Percentiles rank a stretch among this genome's conserved stretches.
Conservation (phyloP, 2,888 invertebrate genomes). For the Trachelus tabidus region DNA sequence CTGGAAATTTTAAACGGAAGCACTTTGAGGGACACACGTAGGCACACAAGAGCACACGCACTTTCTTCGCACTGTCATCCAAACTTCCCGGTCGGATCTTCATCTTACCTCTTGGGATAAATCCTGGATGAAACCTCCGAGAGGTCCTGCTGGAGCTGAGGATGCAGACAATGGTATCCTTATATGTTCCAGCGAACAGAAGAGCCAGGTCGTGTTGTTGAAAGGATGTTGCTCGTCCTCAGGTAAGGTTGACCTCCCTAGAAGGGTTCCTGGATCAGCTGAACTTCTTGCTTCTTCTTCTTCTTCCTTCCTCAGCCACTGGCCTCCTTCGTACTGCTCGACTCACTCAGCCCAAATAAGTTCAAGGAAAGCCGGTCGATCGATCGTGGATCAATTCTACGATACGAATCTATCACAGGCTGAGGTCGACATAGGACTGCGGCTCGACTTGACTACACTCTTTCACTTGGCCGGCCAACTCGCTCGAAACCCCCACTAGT, state of each 20-base stretch:
- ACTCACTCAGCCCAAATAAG: background rate
- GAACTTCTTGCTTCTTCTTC: background rate
- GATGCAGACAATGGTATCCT: background rate
- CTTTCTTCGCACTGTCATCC: background rate
- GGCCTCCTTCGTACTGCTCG: background rate
- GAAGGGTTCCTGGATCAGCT: background rate
- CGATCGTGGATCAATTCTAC: conserved; percentile 47
- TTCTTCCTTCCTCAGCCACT: background rate
- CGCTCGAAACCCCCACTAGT: conserved; percentile 33
- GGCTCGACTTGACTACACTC: conserved; percentile 43
- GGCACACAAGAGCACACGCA: background rate
- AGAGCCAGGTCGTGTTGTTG: background rate
- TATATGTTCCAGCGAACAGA: background rate
- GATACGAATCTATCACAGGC: conserved; percentile 62
- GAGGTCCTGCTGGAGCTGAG: background rate
- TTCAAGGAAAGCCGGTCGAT: conserved; percentile 4
- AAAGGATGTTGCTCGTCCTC: background rate
- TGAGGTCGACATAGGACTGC: conserved; percentile 64
- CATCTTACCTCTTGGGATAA: conserved; percentile 16
- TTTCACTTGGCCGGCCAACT: conserved; percentile 11
- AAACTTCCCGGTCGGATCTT: conserved; percentile 18
- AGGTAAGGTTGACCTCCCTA: background rate
- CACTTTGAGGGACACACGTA: background rate
- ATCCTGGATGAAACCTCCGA: background rate
- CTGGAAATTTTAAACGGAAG: background rate